phyloP scores from a whole-genome alignment of 2,113 vertebrate species.

The Geothlypis trichas region DNA sequence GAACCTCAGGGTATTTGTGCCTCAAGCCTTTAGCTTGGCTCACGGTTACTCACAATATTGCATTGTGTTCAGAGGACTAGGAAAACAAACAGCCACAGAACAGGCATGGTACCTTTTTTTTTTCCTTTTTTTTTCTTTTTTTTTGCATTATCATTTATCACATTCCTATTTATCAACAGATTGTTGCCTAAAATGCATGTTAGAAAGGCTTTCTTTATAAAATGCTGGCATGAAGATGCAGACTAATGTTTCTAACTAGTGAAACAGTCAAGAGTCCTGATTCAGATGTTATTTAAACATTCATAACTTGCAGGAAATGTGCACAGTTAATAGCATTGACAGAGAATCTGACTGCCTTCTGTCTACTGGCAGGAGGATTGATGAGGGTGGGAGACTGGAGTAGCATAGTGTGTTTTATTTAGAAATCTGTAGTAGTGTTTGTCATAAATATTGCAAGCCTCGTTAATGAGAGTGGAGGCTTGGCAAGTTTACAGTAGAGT shows the following conservation, averaged over 20 bases:
- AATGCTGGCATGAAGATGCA: background rate
- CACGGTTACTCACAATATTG: background rate
- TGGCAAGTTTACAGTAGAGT: slow-evolving; percentile 6
- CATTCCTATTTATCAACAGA: slow-evolving; percentile 51
- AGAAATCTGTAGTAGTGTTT: slow-evolving; percentile 1
- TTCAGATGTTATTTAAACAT: slow-evolving; percentile 23
- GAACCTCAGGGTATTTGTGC: background rate
- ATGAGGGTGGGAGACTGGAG: background rate
- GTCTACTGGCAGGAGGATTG: background rate
- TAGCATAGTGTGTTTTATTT: slow-evolving; percentile 15
- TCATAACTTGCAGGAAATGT: background rate
- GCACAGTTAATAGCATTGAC: slow-evolving; percentile 33
- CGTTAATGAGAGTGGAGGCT: background rate
- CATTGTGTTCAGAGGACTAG: slow-evolving; percentile 4
- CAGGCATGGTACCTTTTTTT: background rate
- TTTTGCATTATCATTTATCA: slow-evolving; percentile 40
- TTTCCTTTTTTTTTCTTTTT: background rate
- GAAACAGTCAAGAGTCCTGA: slow-evolving; percentile 14
- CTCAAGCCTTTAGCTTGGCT: background rate
- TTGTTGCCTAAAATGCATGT: slow-evolving; percentile 15
- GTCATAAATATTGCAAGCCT: slow-evolving; percentile 43
- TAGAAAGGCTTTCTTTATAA: slow-evolving; percentile 32
- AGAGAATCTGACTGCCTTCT: slow-evolving; percentile 7
- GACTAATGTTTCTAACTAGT: background rate
- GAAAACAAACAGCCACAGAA: slow-evolving; percentile 33